A percentile compares a stretch with the other conserved stretches of the same genome.
Conservation (phyloP, 1,140 invertebrate genomes). For the Brachionus rubens region DNA sequence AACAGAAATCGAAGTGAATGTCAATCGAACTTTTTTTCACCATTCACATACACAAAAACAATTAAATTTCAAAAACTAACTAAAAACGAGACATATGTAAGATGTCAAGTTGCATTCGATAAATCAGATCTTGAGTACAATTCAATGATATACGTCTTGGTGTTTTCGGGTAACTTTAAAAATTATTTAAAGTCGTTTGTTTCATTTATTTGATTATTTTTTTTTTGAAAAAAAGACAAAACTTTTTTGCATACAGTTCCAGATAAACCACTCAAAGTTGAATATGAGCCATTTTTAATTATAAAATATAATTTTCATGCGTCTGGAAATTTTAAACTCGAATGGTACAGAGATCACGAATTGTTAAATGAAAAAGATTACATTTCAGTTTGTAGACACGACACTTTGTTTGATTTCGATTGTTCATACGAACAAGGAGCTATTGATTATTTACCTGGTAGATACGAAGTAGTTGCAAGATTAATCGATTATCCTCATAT, state of each 20-base stretch:
- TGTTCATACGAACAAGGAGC: neutral
- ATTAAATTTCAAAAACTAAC: neutral
- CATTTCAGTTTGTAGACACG: neutral
- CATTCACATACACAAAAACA: neutral
- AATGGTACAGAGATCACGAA: neutral
- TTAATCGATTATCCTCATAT: neutral
- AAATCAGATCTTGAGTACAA: neutral
- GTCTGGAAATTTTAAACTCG: neutral
- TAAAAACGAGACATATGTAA: constrained; percentile 7
- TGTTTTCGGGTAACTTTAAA: neutral
- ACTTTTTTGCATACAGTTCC: neutral
- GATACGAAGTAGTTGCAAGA: neutral
- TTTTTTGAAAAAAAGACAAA: too few relatives aligned
- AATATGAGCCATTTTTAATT: neutral
- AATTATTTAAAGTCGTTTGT: neutral
- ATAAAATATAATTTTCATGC: constrained; percentile 9
- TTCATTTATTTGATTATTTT: neutral
- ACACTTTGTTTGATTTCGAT: neutral
- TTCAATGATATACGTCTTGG: neutral
- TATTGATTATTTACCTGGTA: neutral
- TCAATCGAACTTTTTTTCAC: neutral
- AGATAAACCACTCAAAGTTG: neutral
- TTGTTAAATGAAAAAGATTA: neutral
- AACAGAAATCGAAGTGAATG: constrained; percentile 1
- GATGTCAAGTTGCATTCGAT: neutral